These are phyloP conservation scores for Zhuqinia jingwanae DNA, from an alignment of 2,888 invertebrate genomes.

Conservation along the genomic window DNA sequence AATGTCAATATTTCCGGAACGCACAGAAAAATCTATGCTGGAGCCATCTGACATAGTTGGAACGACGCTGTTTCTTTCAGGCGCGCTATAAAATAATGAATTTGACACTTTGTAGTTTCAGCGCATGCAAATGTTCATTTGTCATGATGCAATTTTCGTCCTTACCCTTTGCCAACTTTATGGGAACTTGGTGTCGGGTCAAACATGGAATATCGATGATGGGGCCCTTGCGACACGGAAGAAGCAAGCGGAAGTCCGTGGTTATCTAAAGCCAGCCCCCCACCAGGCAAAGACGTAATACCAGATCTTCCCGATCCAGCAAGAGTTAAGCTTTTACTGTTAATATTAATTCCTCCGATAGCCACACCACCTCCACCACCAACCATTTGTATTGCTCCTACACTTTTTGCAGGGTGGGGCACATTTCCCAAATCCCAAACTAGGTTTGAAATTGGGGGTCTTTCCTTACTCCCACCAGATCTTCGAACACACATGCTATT, in stretches of 20 bases:
- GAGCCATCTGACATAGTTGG: conserved; percentile 80
- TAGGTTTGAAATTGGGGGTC: conserved; percentile 75
- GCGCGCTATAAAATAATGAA: conserved; percentile 63
- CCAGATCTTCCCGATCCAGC: conserved; percentile 68
- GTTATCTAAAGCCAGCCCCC: conserved; percentile 62
- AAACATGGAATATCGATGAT: conserved; percentile 78
- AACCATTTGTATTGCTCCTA: conserved; percentile 72
- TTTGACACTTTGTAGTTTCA: neutral
- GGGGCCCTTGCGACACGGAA: conserved; percentile 55
- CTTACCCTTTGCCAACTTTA: conserved; percentile 77
- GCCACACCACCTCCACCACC: conserved; percentile 39
- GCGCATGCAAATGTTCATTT: neutral
- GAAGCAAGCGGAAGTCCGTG: conserved; percentile 68
- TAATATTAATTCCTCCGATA: conserved; percentile 53
- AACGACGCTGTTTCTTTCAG: conserved; percentile 78
- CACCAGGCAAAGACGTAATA: conserved; percentile 48
- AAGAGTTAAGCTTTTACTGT: conserved; percentile 73
- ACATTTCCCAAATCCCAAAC: conserved; percentile 73
- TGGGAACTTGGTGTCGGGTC: conserved; percentile 74
- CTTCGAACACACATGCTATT: conserved; percentile 77
- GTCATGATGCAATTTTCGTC: neutral
- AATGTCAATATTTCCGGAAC: conserved; percentile 83
- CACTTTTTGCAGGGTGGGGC: conserved; percentile 77
- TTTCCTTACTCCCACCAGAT: conserved; percentile 73
- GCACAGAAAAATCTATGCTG: conserved; percentile 83